A percentile compares a stretch with the other conserved stretches of the same genome.
phyloP scores from a whole-genome alignment of 2,888 invertebrate genomes.

The Masnerella sp. region DNA sequence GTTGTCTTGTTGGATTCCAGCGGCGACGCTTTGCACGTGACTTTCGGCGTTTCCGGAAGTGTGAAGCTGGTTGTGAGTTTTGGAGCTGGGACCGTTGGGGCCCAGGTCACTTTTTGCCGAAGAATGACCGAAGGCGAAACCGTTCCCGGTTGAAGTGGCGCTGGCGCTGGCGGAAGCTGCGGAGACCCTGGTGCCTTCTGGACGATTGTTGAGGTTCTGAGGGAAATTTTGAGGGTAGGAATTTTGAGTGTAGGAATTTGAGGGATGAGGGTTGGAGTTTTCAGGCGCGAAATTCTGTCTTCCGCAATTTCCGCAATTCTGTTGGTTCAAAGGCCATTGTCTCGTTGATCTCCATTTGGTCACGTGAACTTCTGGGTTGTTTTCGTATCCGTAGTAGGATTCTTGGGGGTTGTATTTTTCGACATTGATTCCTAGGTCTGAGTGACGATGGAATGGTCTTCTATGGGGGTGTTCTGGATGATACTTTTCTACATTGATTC shows the following conservation, averaged over 20 bases:
- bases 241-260: too few relatives aligned
- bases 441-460: slow-evolving; percentile 12
- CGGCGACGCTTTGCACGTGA: slow-evolving; percentile 65
- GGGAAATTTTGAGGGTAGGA: slow-evolving; percentile 46
- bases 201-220: slow-evolving; percentile 14
- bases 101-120: slow-evolving; percentile 63
- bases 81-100: slow-evolving; percentile 63
- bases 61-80: slow-evolving; percentile 63
- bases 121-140: slow-evolving; percentile 66
- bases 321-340: slow-evolving; percentile 13
- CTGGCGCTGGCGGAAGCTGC: slow-evolving; percentile 65
- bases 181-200: slow-evolving; percentile 58
- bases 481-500: slow-evolving; percentile 3
- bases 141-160: slow-evolving; percentile 63
- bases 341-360: slow-evolving; percentile 35
- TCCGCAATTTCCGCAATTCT: slow-evolving; percentile 21
- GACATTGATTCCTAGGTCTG: not conserved
- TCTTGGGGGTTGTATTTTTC: slow-evolving; percentile 9
- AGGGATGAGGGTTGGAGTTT: slow-evolving; percentile 10
- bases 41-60: slow-evolving; percentile 65
- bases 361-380: not conserved
- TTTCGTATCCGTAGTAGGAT: not conserved
- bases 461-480: slow-evolving; percentile 1
- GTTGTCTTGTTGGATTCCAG: slow-evolving; percentile 61
- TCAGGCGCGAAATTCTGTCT: slow-evolving; percentile 16